phyloP scores from a whole-genome alignment of 1,140 invertebrate species.

The Heliothis virescens region DNA sequence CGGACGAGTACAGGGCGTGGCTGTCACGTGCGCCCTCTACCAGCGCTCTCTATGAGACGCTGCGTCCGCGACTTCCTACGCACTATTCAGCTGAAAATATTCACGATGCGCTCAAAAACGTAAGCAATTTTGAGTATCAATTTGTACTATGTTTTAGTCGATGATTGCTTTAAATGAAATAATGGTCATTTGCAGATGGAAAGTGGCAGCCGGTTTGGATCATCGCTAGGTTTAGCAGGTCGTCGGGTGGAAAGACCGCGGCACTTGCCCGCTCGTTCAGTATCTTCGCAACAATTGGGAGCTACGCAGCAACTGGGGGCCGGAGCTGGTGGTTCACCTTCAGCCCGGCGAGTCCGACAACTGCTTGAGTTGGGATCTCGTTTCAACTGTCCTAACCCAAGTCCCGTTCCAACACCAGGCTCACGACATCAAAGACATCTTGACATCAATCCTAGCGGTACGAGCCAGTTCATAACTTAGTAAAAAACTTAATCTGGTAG shows the following conservation, averaged over 20 bases:
- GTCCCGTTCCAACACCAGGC: constrained; percentile 90
- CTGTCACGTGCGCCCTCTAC: constrained; percentile 95
- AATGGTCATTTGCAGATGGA: constrained; percentile 85
- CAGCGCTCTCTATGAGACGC: constrained; percentile 96
- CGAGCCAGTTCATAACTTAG: constrained; percentile 24
- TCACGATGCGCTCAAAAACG: constrained; percentile 92
- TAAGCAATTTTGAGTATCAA: constrained; percentile 77
- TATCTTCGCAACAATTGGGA: constrained; percentile 88
- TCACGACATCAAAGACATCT: constrained; percentile 92
- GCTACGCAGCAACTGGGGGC: constrained; percentile 65
- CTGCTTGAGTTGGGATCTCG: constrained; percentile 90
- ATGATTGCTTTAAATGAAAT: constrained; percentile 7
- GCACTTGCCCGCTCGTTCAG: constrained; percentile 88
- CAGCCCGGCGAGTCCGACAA: constrained; percentile 92
- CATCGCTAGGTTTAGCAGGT: constrained; percentile 86
- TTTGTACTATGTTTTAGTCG: neutral
- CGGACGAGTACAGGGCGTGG: constrained; percentile 96
- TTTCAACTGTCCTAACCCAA: constrained; percentile 87
- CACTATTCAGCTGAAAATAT: constrained; percentile 96
- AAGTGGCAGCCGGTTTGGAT: constrained; percentile 85
- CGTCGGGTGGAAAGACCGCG: constrained; percentile 83
- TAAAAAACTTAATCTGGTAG: neutral
- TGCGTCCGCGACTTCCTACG: constrained; percentile 87
- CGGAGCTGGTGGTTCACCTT: constrained; percentile 88
- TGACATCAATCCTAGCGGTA: constrained; percentile 95